Percentiles rank a stretch among this genome's conserved stretches.
Evolutionary conservation across 2,113 vertebrate genomes (phyloP).

Genomic region (Halichoeres trimaculatus): DNA sequence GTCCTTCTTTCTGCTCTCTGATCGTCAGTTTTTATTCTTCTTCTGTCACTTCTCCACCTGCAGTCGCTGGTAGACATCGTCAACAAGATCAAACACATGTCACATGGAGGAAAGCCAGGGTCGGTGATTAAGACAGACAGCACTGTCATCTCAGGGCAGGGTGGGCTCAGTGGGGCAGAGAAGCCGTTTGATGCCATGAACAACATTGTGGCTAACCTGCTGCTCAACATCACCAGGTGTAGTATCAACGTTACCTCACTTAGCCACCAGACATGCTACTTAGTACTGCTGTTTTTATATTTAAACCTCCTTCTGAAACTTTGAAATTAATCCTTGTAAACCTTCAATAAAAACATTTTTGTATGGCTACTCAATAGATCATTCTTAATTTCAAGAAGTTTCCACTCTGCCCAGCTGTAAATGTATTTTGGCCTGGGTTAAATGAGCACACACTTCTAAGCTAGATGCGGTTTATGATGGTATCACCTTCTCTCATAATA

Average conservation of each 20-base stretch:
- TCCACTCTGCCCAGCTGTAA: too few species aligned
- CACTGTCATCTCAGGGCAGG: conserved; percentile 85
- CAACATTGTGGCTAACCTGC: conserved; percentile 94
- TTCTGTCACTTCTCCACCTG: conserved; percentile 41
- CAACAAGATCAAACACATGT: conserved; percentile 90
- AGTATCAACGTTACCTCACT: not conserved
- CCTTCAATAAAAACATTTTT: too few species aligned
- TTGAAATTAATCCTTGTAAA: too few species aligned
- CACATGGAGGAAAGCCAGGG: conserved; percentile 82
- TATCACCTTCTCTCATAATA: too few species aligned
- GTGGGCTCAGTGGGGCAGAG: conserved; percentile 76
- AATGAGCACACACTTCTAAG: too few species aligned
- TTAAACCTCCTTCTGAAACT: not conserved
- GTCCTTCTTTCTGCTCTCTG: not conserved
- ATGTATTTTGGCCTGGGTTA: too few species aligned
- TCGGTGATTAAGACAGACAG: conserved; percentile 84
- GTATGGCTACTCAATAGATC: too few species aligned
- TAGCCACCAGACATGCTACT: too few species aligned
- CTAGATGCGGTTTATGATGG: too few species aligned
- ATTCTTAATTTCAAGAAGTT: too few species aligned
- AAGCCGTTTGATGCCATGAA: conserved; percentile 98
- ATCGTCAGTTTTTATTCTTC: not conserved
- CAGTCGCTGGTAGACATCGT: conserved; percentile 95
- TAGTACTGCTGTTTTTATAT: not conserved
- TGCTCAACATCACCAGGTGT: conserved; percentile 96